Evolutionary conservation across 2,797 vertebrate genomes (phyloP), one percentile per base, ranked within the genome.

Genomic region (Poecilia gillii): DNA sequence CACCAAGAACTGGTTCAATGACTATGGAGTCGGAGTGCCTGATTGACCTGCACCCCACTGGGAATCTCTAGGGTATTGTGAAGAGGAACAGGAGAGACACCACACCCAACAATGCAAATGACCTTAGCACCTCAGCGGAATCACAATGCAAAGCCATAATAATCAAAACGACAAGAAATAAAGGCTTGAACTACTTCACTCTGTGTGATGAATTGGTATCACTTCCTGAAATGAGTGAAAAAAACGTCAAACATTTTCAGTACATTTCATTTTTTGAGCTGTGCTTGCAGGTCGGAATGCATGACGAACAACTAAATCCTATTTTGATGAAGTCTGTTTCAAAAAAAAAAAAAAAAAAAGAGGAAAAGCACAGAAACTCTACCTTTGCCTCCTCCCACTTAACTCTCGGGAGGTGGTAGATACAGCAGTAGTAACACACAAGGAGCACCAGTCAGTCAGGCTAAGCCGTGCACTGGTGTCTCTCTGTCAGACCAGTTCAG

Each of bases 381-480:
- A 47, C 43, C 43, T 64, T 59, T 57, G 62, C 43, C 13, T 16
- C 18, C 64, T 62, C 74, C 43, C 20, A 64, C 59, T 53, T 62
- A 76, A 76, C 51, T 77, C 39, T n/a, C 45, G n/a, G 49, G 77
- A 83, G 82, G 75, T 73, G 84, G 74, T 78, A 68, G 77, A 82
- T 79, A 80, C 80, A 82, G 84, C 73, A 59, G 87, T 80, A 66
- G 80, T 55, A 72, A 79, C 85, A 88, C 85, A 94, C 93, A 90
- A 93, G 92, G 87, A 83, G 82, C 78, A 77, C 89, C 82, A 90
- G 92, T 92, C 88, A 92, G 84, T 72, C 73, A 33, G 74, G 84
- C 88, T 85, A 85, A 87, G 90, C 90, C 84, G 78, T 90, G 84
- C 88, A 72, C 83, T 79, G 92, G 87, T 92, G 90, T 88, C 85